These are phyloP conservation scores for Paracentrotus lividus DNA, from an alignment of 53 echinoderm and acorn worm genomes.

Conservation along the genomic window DNA sequence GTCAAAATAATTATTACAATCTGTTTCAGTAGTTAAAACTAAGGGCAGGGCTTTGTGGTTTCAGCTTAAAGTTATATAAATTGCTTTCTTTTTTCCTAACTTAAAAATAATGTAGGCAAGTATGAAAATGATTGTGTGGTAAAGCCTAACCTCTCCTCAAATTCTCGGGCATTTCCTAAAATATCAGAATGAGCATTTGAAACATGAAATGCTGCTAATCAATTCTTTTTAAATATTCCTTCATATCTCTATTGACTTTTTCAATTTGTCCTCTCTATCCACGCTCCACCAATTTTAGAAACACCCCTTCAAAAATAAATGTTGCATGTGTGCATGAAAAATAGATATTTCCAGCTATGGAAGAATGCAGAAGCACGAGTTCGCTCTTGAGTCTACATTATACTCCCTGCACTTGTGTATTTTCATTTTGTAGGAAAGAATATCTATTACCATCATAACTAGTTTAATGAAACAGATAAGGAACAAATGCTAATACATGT, in stretches of 20 bases:
- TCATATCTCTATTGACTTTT: slow-evolving; percentile 1
- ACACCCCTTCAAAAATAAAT: background rate
- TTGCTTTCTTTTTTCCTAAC: background rate
- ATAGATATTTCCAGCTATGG: background rate
- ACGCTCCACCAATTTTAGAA: background rate
- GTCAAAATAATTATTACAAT: background rate
- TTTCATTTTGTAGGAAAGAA: too few relatives aligned
- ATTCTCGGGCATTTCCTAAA: background rate
- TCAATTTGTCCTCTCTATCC: slow-evolving; percentile 61
- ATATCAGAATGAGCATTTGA: background rate
- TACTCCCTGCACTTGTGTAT: too few relatives aligned
- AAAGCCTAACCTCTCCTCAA: background rate
- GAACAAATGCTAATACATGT: too few relatives aligned
- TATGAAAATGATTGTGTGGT: background rate
- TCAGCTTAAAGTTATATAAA: background rate
- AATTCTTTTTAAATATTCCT: background rate
- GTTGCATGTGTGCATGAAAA: background rate
- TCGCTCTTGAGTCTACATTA: too few relatives aligned
- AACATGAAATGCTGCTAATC: background rate
- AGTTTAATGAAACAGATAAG: too few relatives aligned
- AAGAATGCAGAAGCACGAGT: too few relatives aligned
- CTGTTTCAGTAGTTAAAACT: too few relatives aligned
- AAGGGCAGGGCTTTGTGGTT: background rate
- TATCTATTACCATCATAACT: too few relatives aligned
- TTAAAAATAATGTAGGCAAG: too few relatives aligned